Evolutionary conservation across 1,140 invertebrate genomes (phyloP), one percentile per base, ranked within the genome.

Genomic region (Portunus trituberculatus): DNA sequence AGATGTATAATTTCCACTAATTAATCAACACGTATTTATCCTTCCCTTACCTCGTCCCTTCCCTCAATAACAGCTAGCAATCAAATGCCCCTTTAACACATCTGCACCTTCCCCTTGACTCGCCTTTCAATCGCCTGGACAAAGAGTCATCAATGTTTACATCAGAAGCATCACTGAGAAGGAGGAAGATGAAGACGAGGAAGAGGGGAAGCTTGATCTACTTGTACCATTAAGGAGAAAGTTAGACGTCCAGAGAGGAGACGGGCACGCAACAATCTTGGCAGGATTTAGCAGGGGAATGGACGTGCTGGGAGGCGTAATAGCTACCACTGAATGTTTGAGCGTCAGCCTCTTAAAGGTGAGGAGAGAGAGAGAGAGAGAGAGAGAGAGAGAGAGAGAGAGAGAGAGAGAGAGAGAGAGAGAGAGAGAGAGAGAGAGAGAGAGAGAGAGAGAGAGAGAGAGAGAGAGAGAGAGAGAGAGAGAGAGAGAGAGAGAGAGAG

Each of bases 271-370:
- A n/a, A 76, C 67, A n/a, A n/a, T 76, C 20, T n/a, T n/a, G n/a
- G 12, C n/a, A n/a, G 16, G 67, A 76, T 76, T 76, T 76, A 76
- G 67, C 67, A n/a, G 20, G 67, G 16, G 67, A 76, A n/a, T 76
- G 67, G 20, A n/a, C 25, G 67, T n/a, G 67, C 20, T 76, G 20
- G 67, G 20, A 76, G 67, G 67, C 67, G 67, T 76, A 76, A 76
- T 76, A 76, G 67, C 67, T 76, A n/a, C 67, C 67, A 76, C 67
- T 76, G 67, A 76, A 76, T 76, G 67, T n/a, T 76, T 76, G 20
- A 76, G n/a, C n/a, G 67, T 76, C 67, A 25, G 67, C 20, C 67
- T 76, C 67, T 76, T 76, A 76, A 76, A 76, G 67, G 20, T 76
- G 67, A 76, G 20, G 67, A 76, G 67, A n/a, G 67, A 76, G n/a